Evolutionary conservation across 2,113 vertebrate genomes (phyloP).

Genomic region (Pangasianodon hypophthalmus): DNA sequence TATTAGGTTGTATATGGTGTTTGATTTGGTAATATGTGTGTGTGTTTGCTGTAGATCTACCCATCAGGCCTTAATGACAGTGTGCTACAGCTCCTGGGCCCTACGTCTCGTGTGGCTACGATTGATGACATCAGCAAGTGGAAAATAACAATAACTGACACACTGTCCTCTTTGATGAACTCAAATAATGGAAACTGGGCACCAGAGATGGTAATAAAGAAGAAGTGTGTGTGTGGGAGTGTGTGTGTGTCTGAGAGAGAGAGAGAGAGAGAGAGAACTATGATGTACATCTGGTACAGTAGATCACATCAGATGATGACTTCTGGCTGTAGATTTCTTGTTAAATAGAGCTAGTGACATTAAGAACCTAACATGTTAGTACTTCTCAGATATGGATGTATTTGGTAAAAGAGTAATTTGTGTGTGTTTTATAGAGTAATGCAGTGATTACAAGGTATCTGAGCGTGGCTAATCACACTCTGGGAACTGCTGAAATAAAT

Average conservation of each 20-base stretch:
- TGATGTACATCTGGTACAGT: background rate
- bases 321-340: background rate
- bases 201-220: conserved; percentile 39
- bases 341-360: background rate
- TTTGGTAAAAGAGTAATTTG: background rate
- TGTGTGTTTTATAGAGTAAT: conserved; percentile 62
- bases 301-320: background rate
- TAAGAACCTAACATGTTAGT: background rate
- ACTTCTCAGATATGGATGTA: background rate
- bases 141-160: conserved; percentile 56
- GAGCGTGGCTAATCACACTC: conserved; percentile 32
- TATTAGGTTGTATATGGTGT: background rate
- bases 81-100: conserved; percentile 50
- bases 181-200: conserved; percentile 51
- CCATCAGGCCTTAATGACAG: conserved; percentile 48
- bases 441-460: conserved; percentile 57
- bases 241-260: background rate
- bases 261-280: background rate
- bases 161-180: conserved; percentile 54
- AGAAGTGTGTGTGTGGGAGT: background rate
- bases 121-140: conserved; percentile 53
- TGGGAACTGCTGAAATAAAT: conserved; percentile 55
- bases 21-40: background rate
- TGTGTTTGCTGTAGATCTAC: conserved; percentile 42
- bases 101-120: conserved; percentile 47